These are phyloP conservation scores for Circaetus gallicus DNA, from an alignment of 2,113 vertebrate genomes.

Conservation along the genomic window DNA sequence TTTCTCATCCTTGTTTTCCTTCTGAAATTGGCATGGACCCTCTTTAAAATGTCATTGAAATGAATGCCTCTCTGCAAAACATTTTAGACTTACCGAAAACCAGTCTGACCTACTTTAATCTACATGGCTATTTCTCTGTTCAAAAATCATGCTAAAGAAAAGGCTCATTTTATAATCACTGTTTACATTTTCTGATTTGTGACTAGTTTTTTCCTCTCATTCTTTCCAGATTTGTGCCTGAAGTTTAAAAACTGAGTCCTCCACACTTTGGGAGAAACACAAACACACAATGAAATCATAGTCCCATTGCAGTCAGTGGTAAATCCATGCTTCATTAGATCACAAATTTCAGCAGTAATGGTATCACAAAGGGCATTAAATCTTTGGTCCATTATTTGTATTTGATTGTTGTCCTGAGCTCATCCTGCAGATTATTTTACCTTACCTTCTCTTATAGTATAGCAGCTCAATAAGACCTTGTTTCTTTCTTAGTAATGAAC, in stretches of 20 bases:
- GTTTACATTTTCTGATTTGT: not conserved
- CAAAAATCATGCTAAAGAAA: not conserved
- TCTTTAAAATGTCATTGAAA: slow-evolving; percentile 1
- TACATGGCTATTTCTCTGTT: not conserved
- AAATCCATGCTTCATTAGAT: not conserved
- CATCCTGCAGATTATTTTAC: not conserved
- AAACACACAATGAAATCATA: not conserved
- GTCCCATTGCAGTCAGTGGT: not conserved
- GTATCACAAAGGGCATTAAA: not conserved
- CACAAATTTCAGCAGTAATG: not conserved
- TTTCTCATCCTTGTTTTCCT: not conserved
- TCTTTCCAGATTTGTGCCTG: not conserved
- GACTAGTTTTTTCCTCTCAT: not conserved
- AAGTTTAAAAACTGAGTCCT: not conserved
- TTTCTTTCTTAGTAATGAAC: not conserved
- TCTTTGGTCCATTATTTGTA: not conserved
- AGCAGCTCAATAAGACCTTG: not conserved
- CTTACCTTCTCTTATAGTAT: not conserved
- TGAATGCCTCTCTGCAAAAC: not conserved
- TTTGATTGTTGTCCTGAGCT: not conserved
- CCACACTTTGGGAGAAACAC: not conserved
- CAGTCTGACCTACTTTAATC: not conserved
- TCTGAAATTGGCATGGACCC: not conserved
- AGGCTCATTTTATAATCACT: not conserved
- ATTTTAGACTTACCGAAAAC: not conserved